Conservation (phyloP, 2,113 vertebrate genomes). For the Prionailurus viverrinus region DNA sequence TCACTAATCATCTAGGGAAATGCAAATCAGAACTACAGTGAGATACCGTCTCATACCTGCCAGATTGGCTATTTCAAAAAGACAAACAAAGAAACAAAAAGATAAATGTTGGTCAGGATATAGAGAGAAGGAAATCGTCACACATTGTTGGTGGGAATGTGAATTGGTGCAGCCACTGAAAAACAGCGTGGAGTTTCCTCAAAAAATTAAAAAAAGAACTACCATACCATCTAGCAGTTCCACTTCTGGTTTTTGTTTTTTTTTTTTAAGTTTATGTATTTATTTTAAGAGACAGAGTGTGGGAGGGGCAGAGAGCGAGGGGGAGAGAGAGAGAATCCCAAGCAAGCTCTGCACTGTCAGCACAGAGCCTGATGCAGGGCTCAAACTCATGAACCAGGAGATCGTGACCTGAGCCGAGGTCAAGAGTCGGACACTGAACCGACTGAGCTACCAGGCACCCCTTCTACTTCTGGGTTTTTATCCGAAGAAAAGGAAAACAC, state of each 20-base stretch:
- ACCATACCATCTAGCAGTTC: not conserved
- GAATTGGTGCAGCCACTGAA: not conserved
- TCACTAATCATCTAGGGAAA: not conserved
- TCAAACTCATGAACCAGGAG: too few relatives aligned
- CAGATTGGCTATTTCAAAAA: not conserved
- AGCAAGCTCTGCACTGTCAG: too few relatives aligned
- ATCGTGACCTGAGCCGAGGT: too few relatives aligned
- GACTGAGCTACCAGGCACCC: too few relatives aligned
- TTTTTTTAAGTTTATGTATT: too few relatives aligned
- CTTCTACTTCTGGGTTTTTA: not conserved
- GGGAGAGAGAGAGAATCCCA: too few relatives aligned
- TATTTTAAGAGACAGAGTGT: too few relatives aligned
- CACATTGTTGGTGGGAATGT: not conserved
- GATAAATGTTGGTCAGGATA: not conserved
- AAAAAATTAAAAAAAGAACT: not conserved
- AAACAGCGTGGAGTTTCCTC: not conserved
- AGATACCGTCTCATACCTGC: not conserved
- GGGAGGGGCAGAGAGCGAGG: too few relatives aligned
- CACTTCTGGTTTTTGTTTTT: not conserved
- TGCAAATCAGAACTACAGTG: not conserved
- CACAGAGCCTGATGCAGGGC: too few relatives aligned
- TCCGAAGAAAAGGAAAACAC: not conserved
- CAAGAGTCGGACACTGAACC: too few relatives aligned
- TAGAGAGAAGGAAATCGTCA: not conserved
- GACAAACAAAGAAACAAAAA: not conserved